Conservation (phyloP, 2,888 invertebrate species). For the Metalampra italica region DNA sequence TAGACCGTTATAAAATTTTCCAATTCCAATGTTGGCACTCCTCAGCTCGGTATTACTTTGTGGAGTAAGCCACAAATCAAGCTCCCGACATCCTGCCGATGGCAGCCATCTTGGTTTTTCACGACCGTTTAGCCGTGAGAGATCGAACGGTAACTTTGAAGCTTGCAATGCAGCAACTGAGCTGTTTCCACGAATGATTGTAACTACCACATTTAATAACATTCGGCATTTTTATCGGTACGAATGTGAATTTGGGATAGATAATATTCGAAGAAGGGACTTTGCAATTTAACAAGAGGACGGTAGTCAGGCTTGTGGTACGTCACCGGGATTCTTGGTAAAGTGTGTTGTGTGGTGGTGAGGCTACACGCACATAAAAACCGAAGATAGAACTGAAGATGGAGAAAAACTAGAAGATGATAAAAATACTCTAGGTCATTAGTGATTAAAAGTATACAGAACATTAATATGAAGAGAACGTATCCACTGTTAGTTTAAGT, state of each 20-base stretch:
- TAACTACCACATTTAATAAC: neutral
- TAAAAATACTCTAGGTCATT: no score
- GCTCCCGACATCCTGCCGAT: conserved; percentile 34
- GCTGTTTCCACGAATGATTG: neutral
- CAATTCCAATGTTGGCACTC: conserved; percentile 49
- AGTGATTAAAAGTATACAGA: no score
- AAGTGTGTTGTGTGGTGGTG: no score
- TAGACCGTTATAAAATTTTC: conserved; percentile 36
- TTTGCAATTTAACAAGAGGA: no score
- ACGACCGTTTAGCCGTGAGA: conserved; percentile 38
- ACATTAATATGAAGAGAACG: no score
- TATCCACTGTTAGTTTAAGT: no score
- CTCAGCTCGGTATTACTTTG: conserved; percentile 39
- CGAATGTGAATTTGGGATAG: neutral
- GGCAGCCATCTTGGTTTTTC: conserved; percentile 50
- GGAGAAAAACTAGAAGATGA: no score
- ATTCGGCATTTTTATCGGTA: neutral
- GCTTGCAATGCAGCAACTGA: conserved; percentile 16
- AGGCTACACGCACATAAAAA: no score
- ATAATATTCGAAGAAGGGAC: no score
- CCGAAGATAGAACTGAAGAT: no score
- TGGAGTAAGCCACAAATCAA: conserved; percentile 54
- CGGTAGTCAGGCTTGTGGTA: no score
- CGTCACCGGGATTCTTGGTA: no score
- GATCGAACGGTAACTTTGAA: conserved; percentile 30